Percentiles rank a stretch among this genome's conserved stretches.
Conservation (phyloP, 2,113 vertebrate species). For the Oncorhynchus clarkii region DNA sequence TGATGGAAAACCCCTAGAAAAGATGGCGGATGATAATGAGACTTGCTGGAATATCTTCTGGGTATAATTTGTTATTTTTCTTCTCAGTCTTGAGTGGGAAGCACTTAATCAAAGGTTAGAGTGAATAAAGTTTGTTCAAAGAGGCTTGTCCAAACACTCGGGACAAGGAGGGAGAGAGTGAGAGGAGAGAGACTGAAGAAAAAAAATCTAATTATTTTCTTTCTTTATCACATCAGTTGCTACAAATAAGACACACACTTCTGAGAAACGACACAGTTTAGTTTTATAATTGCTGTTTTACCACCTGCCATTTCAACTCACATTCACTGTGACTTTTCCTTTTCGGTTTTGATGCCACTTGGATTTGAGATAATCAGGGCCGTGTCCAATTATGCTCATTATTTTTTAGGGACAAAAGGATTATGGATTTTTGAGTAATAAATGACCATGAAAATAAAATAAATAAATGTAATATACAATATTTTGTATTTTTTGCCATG, state of each 20-base stretch:
- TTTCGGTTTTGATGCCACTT: conserved; percentile 31
- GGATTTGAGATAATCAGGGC: conserved; percentile 44
- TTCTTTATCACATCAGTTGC: conserved; percentile 63
- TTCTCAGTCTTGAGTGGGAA: conserved; percentile 50
- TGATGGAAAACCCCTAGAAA: neutral
- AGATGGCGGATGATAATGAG: conserved; percentile 64
- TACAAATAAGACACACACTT: conserved; percentile 64
- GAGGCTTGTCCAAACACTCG: conserved; percentile 57
- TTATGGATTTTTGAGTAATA: conserved; percentile 16
- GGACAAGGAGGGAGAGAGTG: neutral
- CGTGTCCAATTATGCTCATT: conserved; percentile 45
- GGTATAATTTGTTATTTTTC: conserved; percentile 58
- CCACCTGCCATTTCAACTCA: conserved; percentile 63
- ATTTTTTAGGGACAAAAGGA: neutral
- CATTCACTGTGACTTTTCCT: conserved; percentile 48
- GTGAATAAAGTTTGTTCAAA: conserved; percentile 68
- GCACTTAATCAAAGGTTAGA: conserved; percentile 66
- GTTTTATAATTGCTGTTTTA: conserved; percentile 71
- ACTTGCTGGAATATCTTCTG: conserved; percentile 60
- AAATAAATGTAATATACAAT: no score
- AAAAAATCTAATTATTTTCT: conserved; percentile 64
- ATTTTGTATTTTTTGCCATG: neutral
- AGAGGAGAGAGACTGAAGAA: conserved; percentile 3
- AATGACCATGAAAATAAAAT: conserved; percentile 6
- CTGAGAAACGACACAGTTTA: conserved; percentile 60